Evolutionary conservation across 2,113 vertebrate species (phyloP), one percentile per base, ranked within the genome.

Genomic region (Hippoglossus stenolepis): DNA sequence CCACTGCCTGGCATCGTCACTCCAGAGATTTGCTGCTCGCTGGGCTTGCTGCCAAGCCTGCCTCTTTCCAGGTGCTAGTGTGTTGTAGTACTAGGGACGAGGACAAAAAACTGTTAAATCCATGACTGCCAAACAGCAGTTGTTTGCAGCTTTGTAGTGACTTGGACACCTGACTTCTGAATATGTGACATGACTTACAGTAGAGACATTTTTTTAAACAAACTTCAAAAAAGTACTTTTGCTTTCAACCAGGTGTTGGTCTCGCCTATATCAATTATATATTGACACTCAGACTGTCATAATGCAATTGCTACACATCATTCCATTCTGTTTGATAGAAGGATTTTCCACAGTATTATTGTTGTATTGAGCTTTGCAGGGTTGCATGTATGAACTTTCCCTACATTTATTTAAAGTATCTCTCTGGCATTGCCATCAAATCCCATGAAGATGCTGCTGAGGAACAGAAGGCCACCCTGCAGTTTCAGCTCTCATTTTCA

Each of bases 11-110:
- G 47, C 47, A 51, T 18, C 12, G 12, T 43, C 40, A 43, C 40
- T 43, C 40, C 40, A 43, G 40, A 43, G 40, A 43, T 51, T 51
- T 51, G 47, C 47, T 51, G 47, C 18, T 51, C 18, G 17, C 47
- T 51, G 47, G 47, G 47, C 17, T 18, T 6, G 18, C 47, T 20
- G 47, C 87, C 87, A 87, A 78, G 43, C 38, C 40, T 53, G 64
- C 72, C 71, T 70, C 53, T 75, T 51, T 75, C 65, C 83, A 89
- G 79, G 86, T 92, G 87, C 79, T 76, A 83, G 26, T 4, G 70
- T 73, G 66, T 49, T 62, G 60, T 45, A 21, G 65, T 2, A 40
- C 9, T 40, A 11, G 38, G 31, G 31, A 40, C 38, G 38, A 12
- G 17, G 47, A 12, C 1, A 17, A 18, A 51, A 68, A 68, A 45